Conservation (phyloP, 2,113 vertebrate genomes). For the Delphinapterus leucas region DNA sequence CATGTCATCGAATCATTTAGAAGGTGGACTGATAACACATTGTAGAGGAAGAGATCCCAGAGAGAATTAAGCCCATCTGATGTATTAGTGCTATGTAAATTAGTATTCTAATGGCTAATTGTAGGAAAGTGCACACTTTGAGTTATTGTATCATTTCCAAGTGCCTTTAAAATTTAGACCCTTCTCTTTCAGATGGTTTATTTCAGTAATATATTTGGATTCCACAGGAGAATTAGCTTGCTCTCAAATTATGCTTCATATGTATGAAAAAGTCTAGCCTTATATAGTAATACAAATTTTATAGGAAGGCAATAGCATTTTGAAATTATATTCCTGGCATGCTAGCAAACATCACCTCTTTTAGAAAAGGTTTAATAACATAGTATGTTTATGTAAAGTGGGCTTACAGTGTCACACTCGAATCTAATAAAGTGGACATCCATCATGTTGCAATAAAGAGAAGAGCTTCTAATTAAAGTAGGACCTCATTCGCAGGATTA, state of each 20-base stretch:
- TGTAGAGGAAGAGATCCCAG: conserved; percentile 31
- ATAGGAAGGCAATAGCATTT: conserved; percentile 41
- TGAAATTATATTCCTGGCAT: conserved; percentile 75
- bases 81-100: conserved; percentile 67
- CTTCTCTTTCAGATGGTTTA: conserved; percentile 45
- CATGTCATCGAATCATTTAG: conserved; percentile 52
- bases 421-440: conserved; percentile 92
- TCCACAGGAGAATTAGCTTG: conserved; percentile 23
- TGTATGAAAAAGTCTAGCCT: conserved; percentile 47
- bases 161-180: conserved; percentile 53
- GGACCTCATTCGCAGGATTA: conserved; percentile 91
- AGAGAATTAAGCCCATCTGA: conserved; percentile 58
- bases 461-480: conserved; percentile 91
- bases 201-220: conserved; percentile 31
- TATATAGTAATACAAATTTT: conserved; percentile 57
- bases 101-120: conserved; percentile 72
- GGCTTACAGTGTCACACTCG: conserved; percentile 87
- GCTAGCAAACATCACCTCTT: conserved; percentile 78
- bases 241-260: conserved; percentile 21
- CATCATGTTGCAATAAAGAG: conserved; percentile 88
- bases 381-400: conserved; percentile 89
- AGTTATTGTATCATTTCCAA: conserved; percentile 59
- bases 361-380: conserved; percentile 82
- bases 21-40: conserved; percentile 44
- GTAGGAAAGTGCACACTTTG: conserved; percentile 51